Evolutionary conservation across 2,797 vertebrate species (phyloP).

Genomic region (Siniperca scherzeri): DNA sequence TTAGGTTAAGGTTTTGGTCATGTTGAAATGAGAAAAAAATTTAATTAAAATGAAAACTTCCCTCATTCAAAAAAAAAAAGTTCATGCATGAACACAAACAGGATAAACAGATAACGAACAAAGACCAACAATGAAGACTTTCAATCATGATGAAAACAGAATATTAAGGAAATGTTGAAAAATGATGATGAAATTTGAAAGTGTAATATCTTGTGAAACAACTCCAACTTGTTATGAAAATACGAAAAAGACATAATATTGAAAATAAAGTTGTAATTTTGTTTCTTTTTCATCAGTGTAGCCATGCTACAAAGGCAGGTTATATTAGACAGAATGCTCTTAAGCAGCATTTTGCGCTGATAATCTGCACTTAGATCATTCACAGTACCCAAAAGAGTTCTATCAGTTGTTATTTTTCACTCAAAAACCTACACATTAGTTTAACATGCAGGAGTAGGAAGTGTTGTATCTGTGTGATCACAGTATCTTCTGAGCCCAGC

Average conservation of each 20-base stretch:
- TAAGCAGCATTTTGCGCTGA: background rate
- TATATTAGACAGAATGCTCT: background rate
- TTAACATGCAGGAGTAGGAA: conserved; percentile 15
- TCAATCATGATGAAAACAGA: background rate
- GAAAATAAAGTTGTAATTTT: background rate
- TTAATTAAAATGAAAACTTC: background rate
- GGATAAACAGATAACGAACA: background rate
- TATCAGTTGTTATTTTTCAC: background rate
- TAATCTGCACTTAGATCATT: background rate
- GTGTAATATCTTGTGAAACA: background rate
- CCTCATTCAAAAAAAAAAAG: background rate
- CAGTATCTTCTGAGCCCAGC: conserved; percentile 18
- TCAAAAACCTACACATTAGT: conserved; percentile 12
- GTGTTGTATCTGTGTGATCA: conserved; percentile 20
- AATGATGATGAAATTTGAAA: too few species aligned
- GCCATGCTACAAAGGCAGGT: background rate
- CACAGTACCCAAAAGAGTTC: background rate
- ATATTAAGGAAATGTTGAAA: too few species aligned
- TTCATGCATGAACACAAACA: background rate
- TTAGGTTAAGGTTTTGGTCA: background rate
- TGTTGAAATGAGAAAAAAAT: background rate
- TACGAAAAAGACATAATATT: too few species aligned
- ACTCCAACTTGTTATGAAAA: background rate
- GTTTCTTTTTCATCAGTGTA: background rate
- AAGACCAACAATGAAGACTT: background rate